A percentile compares a stretch with the other conserved stretches of the same genome.
phyloP scores from a whole-genome alignment of 1,140 invertebrate species.

The Trichonephila clavipes region DNA sequence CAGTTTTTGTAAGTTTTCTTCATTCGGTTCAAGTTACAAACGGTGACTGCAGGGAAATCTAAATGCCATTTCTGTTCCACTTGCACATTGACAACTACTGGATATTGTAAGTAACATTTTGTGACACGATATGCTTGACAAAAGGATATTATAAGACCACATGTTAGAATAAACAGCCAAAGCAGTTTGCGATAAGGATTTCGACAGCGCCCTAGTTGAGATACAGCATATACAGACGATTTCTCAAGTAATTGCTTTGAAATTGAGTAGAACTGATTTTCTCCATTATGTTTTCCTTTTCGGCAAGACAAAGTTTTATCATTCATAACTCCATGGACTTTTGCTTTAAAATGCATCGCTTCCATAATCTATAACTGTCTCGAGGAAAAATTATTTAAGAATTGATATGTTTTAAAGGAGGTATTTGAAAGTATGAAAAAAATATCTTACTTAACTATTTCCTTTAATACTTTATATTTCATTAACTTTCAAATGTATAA shows the following conservation, averaged over 20 bases:
- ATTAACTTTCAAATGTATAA: too few species aligned
- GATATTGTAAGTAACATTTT: constrained; percentile 33
- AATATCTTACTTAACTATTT: too few species aligned
- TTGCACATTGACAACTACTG: constrained; percentile 16
- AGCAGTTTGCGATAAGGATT: neutral
- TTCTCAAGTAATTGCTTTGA: neutral
- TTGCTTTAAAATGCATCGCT: neutral
- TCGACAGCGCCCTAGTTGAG: constrained; percentile 3
- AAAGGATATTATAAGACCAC: neutral
- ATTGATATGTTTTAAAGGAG: too few species aligned
- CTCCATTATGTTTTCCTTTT: neutral
- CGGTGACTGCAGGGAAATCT: constrained; percentile 57
- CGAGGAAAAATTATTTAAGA: neutral
- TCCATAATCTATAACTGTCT: neutral
- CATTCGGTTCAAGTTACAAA: constrained; percentile 60
- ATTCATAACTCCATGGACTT: neutral
- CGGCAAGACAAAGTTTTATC: neutral
- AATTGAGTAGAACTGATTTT: neutral
- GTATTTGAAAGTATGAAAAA: too few species aligned
- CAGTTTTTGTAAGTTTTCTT: neutral
- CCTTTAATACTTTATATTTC: too few species aligned
- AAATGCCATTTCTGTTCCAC: neutral
- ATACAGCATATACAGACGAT: constrained; percentile 37
- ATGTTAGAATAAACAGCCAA: constrained; percentile 39
- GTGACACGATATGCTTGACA: constrained; percentile 11